Base-by-base conservation (phyloP, 2,113 vertebrate genomes). In the Hypanus sabinus region DNA sequence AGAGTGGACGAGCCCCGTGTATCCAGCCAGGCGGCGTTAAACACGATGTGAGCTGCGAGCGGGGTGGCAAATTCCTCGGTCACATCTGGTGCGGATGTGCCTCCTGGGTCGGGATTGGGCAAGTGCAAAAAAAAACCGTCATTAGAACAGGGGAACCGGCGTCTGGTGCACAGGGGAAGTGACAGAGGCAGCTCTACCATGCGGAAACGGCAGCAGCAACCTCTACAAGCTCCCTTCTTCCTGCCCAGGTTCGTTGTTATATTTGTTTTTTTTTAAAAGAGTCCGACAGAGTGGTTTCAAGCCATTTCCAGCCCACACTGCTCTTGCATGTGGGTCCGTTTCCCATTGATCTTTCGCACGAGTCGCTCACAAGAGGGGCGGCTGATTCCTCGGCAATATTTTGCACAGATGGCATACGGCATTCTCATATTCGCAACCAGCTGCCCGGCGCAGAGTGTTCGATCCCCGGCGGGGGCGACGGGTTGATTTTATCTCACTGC, bases 191-290 rank as follows among this genome's bases (percentile, higher is more conserved):
- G 20, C 0, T 60, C 94, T 0, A n/a, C n/a, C 24, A 70, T 30
- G 87, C 85, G 95, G 94, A 96, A 93, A 94, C 95, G 95, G 65
- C 95, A 94, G 30, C 94, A 27, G 79, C 91, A 94, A 46, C 94
- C 94, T 94, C 73, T 93, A 94, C 94, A 94, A 0, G 93, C 95
- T 38, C 94, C 95, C 5, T 3, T 94, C 14, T 91, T 96, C 68
- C 94, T 94, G 22, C 62, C 88, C 94, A 96, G 96, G 96, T 96
- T 94, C 75, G 96, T 87, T 36, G 85, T 65, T 65, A n/a, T 7
- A 18, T 60, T 30, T 14, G 11, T 27, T 14, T 33, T 65, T 9
- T 0, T 70, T 68, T 68, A 18, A 18, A 73, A 20, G 71, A 24
- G 71, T 16, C 16, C 5, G 70, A 70, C 68, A 70, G 12, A 70